phyloP scores from a whole-genome alignment of 1,140 invertebrate species.

The Bombus confusus region DNA sequence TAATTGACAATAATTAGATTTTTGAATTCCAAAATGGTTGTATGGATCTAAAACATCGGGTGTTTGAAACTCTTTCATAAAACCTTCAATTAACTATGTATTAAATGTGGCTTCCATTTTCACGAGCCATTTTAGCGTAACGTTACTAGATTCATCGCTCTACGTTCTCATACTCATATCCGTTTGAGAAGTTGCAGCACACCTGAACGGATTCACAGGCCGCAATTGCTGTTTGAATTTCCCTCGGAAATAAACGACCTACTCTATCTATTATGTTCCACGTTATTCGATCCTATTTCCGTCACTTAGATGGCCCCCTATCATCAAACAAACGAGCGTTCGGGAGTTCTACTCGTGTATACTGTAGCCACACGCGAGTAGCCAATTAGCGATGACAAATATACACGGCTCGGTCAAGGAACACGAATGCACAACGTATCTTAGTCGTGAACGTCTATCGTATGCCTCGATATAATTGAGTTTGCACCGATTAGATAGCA shows the following conservation, averaged over 20 bases:
- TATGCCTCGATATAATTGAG: neutral
- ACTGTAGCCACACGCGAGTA: neutral
- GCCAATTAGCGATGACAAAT: constrained; percentile 38
- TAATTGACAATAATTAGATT: too few relatives aligned
- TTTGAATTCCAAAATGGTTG: too few relatives aligned
- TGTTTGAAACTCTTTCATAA: too few relatives aligned
- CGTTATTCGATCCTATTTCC: constrained; percentile 22
- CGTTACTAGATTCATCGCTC: neutral
- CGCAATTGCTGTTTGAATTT: neutral
- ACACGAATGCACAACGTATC: neutral
- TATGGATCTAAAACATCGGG: too few relatives aligned
- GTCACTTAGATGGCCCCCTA: neutral
- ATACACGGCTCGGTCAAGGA: neutral
- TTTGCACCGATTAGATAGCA: neutral
- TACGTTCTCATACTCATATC: neutral
- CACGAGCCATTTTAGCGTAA: too few relatives aligned
- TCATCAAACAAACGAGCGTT: neutral
- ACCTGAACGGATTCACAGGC: neutral
- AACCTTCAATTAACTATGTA: too few relatives aligned
- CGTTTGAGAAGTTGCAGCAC: neutral
- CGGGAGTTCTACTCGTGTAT: neutral
- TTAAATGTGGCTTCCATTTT: too few relatives aligned
- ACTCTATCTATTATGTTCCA: neutral
- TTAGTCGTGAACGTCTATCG: neutral
- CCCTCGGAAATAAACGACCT: neutral